phyloP scores from a whole-genome alignment of 1,140 invertebrate genomes.

The Aphaenogaster floridana region DNA sequence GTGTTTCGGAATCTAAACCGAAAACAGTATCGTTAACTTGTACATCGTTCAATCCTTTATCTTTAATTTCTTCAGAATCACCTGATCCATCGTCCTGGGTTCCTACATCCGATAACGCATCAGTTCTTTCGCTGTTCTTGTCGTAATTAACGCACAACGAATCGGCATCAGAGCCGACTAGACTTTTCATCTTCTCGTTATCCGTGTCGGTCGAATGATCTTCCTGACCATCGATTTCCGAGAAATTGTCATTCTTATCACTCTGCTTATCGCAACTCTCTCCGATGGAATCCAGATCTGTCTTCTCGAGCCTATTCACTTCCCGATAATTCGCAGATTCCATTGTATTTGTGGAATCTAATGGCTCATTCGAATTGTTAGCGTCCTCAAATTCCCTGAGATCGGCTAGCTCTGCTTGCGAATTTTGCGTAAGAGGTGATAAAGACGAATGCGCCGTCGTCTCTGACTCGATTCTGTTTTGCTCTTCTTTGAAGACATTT shows the following conservation, averaged over 20 bases:
- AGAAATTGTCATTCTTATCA: conserved; percentile 65
- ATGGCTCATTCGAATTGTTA: conserved; percentile 22
- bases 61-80: conserved; percentile 57
- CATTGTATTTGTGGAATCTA: neutral
- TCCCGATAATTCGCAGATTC: conserved; percentile 31
- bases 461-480: conserved; percentile 31
- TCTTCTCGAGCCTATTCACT: conserved; percentile 50
- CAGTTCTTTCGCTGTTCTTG: conserved; percentile 50
- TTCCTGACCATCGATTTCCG: conserved; percentile 64
- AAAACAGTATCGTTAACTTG: conserved; percentile 56
- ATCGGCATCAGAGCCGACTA: conserved; percentile 54
- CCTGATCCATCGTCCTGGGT: conserved; percentile 62
- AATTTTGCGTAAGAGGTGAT: conserved; percentile 28
- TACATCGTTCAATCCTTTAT: conserved; percentile 45
- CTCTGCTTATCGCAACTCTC: conserved; percentile 65
- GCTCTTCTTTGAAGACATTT: neutral
- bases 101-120: conserved; percentile 50
- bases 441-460: conserved; percentile 34
- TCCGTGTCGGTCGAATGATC: conserved; percentile 62
- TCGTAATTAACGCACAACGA: conserved; percentile 60
- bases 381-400: conserved; percentile 23
- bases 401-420: conserved; percentile 28
- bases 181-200: conserved; percentile 51
- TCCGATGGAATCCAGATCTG: conserved; percentile 21
- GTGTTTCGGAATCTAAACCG: conserved; percentile 54